phyloP scores from a whole-genome alignment of 2,113 vertebrate genomes.

The Fregetta grallaria region DNA sequence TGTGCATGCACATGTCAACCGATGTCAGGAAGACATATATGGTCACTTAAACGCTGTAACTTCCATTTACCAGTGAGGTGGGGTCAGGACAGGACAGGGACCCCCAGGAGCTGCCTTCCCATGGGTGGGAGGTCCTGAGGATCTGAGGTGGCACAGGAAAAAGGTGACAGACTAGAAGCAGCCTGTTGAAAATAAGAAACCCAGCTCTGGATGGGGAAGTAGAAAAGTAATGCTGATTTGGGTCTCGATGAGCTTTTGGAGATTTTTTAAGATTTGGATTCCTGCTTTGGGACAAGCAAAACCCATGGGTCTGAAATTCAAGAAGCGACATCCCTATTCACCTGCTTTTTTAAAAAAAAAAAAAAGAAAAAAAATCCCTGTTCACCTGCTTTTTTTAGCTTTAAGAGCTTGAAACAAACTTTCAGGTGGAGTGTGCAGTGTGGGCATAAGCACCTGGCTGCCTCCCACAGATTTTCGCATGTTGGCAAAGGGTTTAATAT shows the following conservation, averaged over 20 bases:
- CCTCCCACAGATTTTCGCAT: not conserved
- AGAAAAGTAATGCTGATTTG: too few species aligned
- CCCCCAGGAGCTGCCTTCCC: not conserved
- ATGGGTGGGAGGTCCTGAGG: not conserved
- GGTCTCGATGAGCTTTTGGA: not conserved
- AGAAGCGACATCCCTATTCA: not conserved
- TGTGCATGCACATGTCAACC: not conserved
- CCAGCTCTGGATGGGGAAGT: not conserved
- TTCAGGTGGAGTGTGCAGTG: not conserved
- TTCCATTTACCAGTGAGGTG: not conserved
- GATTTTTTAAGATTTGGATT: not conserved
- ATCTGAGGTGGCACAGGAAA: not conserved
- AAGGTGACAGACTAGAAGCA: not conserved
- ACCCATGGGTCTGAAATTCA: not conserved
- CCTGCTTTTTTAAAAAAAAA: too few species aligned
- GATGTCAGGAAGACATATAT: rapidly evolving
- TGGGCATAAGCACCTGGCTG: not conserved
- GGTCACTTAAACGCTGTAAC: not conserved
- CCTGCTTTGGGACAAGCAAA: not conserved
- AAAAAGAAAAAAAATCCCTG: too few species aligned
- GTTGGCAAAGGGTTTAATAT: not conserved
- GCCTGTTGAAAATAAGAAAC: not conserved
- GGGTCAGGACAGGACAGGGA: not conserved
- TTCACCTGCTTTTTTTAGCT: not conserved
- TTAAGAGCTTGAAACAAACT: not conserved